phyloP scores from a whole-genome alignment of 2,113 vertebrate genomes.

The Epinephelus fuscoguttatus region DNA sequence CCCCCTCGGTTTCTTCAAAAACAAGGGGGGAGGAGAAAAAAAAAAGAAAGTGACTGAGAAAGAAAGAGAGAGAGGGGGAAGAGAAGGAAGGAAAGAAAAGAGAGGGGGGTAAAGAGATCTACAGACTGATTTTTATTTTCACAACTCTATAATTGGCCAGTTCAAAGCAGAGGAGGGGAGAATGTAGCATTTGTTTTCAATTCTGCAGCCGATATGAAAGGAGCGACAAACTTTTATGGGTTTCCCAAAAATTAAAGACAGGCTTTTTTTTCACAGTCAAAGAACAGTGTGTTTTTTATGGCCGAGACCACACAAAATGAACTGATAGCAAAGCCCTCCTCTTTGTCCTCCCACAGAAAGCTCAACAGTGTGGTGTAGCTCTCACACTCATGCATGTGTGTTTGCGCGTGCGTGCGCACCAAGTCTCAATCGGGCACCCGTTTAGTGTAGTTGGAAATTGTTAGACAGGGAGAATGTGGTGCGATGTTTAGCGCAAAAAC shows the following conservation, averaged over 20 bases:
- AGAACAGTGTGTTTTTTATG: conserved; percentile 92
- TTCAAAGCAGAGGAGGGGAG: conserved; percentile 90
- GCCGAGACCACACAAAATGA: conserved; percentile 97
- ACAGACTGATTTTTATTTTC: conserved; percentile 92
- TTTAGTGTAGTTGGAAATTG: conserved; percentile 52
- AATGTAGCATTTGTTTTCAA: conserved; percentile 95
- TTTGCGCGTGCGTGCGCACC: neutral
- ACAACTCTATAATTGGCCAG: conserved; percentile 97
- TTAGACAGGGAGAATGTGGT: conserved; percentile 50
- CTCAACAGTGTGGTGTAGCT: conserved; percentile 25
- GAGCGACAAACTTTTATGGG: conserved; percentile 93
- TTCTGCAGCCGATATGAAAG: conserved; percentile 87
- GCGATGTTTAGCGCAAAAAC: conserved; percentile 68
- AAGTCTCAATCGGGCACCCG: conserved; percentile 6
- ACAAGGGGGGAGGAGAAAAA: conserved; percentile 48
- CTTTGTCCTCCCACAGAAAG: conserved; percentile 80
- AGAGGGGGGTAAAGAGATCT: conserved; percentile 68
- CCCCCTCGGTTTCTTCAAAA: conserved; percentile 82
- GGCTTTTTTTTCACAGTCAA: conserved; percentile 91
- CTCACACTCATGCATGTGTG: neutral
- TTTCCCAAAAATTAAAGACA: conserved; percentile 97
- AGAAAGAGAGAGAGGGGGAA: conserved; percentile 56
- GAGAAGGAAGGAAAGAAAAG: conserved; percentile 3
- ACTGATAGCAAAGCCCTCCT: conserved; percentile 86
- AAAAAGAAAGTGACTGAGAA: conserved; percentile 49